phyloP scores from a whole-genome alignment of 2,113 vertebrate genomes.

The Myrmecobius fasciatus region DNA sequence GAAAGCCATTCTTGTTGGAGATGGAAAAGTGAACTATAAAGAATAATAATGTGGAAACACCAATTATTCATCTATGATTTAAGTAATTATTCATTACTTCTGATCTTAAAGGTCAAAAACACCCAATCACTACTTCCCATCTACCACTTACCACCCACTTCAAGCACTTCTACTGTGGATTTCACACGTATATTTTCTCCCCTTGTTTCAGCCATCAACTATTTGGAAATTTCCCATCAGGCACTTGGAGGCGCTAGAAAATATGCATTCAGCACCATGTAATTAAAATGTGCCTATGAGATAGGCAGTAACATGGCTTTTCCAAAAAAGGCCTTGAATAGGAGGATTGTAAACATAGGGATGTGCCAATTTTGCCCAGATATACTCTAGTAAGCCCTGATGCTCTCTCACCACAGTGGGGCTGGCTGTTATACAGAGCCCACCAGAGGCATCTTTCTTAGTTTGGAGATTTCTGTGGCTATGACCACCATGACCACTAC shows the following conservation, averaged over 20 bases:
- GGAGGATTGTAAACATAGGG: neutral
- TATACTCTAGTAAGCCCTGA: neutral
- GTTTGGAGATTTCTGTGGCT: neutral
- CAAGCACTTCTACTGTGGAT: neutral
- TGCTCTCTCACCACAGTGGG: neutral
- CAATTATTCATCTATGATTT: neutral
- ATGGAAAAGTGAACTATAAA: neutral
- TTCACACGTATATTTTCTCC: neutral
- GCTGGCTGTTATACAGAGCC: neutral
- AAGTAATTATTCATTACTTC: neutral
- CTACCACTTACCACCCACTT: neutral
- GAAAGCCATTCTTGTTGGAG: neutral
- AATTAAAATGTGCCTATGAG: neutral
- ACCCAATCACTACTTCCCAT: neutral
- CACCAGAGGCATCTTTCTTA: neutral
- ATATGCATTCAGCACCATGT: neutral
- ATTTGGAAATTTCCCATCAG: neutral
- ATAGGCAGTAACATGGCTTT: neutral
- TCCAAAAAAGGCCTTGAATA: neutral
- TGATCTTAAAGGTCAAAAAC: neutral
- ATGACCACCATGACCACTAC: neutral
- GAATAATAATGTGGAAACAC: neutral
- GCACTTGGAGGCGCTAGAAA: neutral
- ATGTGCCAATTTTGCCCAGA: neutral
- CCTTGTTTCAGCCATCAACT: neutral